A percentile compares a stretch with the other conserved stretches of the same genome.
Evolutionary conservation across 2,888 invertebrate species (phyloP).

Genomic region (Dysmachus trigonus): DNA sequence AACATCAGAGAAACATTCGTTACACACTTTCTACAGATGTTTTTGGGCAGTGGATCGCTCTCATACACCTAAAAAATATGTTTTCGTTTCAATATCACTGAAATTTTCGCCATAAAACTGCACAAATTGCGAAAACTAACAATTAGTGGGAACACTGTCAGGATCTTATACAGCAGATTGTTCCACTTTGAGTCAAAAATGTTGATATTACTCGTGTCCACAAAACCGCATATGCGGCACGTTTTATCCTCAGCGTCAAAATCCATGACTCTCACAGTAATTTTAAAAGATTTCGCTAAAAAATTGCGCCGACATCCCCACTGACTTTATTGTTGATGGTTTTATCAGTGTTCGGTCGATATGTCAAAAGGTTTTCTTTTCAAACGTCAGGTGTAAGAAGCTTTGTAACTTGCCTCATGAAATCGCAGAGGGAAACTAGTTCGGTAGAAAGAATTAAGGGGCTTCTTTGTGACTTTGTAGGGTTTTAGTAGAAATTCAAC

Average conservation of each 20-base stretch:
- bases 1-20: slow-evolving; percentile 52
- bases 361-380: slow-evolving; percentile 49
- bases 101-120: neutral
- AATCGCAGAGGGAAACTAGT: neutral
- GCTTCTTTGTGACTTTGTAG: neutral
- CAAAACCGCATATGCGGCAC: slow-evolving; percentile 57
- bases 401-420: neutral
- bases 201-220: slow-evolving; percentile 54
- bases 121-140: slow-evolving; percentile 46
- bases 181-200: slow-evolving; percentile 53
- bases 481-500: neutral
- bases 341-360: slow-evolving; percentile 51
- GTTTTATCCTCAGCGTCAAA: slow-evolving; percentile 53
- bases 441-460: neutral
- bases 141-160: slow-evolving; percentile 56
- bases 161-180: slow-evolving; percentile 54
- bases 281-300: neutral
- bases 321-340: slow-evolving; percentile 28
- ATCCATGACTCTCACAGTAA: neutral
- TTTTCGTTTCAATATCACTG: neutral
- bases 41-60: slow-evolving; percentile 57
- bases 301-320: neutral
- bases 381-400: slow-evolving; percentile 8
- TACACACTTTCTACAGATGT: slow-evolving; percentile 56
- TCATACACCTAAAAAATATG: slow-evolving; percentile 54